A percentile compares a stretch with the other conserved stretches of the same genome.
Conservation (phyloP, 2,113 vertebrate genomes). For the Anoplopoma fimbria region DNA sequence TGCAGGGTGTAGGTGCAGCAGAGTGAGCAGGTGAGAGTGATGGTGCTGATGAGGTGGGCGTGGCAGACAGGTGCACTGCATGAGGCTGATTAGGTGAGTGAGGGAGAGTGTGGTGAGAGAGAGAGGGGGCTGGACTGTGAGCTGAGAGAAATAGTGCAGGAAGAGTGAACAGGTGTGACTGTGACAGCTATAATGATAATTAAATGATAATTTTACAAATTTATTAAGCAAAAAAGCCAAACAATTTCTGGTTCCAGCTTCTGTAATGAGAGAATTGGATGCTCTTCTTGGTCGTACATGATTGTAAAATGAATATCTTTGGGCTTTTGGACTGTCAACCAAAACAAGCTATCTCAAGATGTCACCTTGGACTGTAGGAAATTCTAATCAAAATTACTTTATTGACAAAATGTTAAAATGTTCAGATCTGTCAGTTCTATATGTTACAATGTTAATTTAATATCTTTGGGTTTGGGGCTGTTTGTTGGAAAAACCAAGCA, state of each 20-base stretch:
- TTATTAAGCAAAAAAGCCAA: background rate
- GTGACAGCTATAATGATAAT: too few species aligned
- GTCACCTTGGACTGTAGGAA: background rate
- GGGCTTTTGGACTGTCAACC: background rate
- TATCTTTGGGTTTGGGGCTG: background rate
- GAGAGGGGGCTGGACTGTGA: too few species aligned
- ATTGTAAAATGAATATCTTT: background rate
- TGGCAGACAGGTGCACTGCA: too few species aligned
- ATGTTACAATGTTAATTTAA: background rate
- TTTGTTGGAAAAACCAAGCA: background rate
- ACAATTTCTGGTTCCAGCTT: background rate
- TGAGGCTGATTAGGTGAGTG: too few species aligned
- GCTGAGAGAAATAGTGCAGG: too few species aligned
- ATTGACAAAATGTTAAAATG: background rate
- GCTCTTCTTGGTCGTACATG: background rate
- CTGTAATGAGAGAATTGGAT: background rate
- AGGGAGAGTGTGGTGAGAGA: too few species aligned
- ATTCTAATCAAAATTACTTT: background rate
- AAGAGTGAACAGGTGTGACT: too few species aligned
- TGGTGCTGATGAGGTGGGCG: too few species aligned
- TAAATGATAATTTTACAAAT: background rate
- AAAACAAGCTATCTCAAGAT: background rate
- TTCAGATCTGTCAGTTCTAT: background rate
- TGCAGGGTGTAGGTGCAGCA: too few species aligned
- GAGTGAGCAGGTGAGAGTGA: too few species aligned